These are phyloP conservation scores for Tipula unca DNA, from an alignment of 2,888 invertebrate species.

Conservation along the genomic window DNA sequence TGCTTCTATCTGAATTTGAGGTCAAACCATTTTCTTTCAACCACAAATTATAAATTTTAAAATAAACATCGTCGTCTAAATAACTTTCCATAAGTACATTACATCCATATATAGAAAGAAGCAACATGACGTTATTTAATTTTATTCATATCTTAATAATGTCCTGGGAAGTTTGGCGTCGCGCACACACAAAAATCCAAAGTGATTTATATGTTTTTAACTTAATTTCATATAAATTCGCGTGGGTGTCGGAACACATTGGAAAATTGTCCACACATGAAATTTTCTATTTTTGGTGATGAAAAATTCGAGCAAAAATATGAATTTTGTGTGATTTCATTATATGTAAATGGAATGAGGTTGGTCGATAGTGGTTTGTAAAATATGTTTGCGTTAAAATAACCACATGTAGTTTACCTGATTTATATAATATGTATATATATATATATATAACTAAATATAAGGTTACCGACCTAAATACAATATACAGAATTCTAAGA, in stretches of 20 bases:
- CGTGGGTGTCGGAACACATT: background rate
- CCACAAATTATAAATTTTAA: too few species aligned
- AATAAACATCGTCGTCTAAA: too few species aligned
- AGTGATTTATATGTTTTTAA: background rate
- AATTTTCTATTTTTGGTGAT: background rate
- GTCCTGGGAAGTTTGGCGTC: background rate
- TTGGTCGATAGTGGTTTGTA: background rate
- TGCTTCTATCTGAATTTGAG: too few species aligned
- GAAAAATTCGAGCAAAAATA: background rate
- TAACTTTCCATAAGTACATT: too few species aligned
- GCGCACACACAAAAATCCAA: background rate
- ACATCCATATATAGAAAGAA: too few species aligned
- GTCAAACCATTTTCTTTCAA: too few species aligned
- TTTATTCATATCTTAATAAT: background rate
- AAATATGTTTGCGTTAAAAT: background rate
- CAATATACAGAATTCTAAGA: background rate
- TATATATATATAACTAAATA: too few species aligned
- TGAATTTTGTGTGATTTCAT: background rate
- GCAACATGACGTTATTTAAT: too few species aligned
- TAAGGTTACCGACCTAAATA: background rate
- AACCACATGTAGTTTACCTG: background rate
- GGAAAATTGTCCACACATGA: background rate
- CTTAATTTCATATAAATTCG: background rate
- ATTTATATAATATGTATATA: background rate
- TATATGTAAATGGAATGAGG: background rate